Conservation (phyloP, 92 coral and sea anemone species). For the Epizoanthus illoricatus region DNA sequence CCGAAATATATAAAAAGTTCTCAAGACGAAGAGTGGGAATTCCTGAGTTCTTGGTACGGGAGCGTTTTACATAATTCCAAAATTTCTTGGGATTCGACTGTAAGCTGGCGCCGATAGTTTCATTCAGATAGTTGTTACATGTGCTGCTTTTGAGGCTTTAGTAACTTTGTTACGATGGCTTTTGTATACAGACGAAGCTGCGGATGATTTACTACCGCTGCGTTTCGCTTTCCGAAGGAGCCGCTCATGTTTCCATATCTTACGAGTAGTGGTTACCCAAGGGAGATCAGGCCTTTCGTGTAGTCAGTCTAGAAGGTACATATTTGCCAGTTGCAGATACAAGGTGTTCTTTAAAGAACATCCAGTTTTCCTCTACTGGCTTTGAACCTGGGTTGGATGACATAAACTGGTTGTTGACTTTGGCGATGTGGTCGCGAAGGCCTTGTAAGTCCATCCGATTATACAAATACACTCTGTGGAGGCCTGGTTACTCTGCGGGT, state of each 20-base stretch:
- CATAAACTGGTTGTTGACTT: not conserved
- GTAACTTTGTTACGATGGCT: not conserved
- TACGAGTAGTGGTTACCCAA: not conserved
- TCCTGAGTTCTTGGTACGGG: not conserved
- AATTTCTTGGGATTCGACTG: conserved; percentile 5
- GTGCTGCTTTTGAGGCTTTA: not conserved
- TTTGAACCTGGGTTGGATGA: not conserved
- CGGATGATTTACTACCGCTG: not conserved
- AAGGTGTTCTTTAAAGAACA: not conserved
- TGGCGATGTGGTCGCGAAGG: not conserved
- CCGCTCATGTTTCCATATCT: not conserved
- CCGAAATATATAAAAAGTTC: not conserved
- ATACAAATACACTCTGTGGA: not conserved
- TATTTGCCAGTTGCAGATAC: not conserved
- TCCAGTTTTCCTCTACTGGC: not conserved
- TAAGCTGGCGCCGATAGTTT: not conserved
- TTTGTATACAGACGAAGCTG: not conserved
- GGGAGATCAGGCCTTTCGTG: not conserved
- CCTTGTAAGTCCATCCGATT: not conserved
- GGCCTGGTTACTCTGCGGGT: not conserved
- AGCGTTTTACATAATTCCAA: not conserved
- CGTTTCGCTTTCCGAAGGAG: not conserved
- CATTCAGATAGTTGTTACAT: not conserved
- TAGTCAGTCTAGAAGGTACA: not conserved
- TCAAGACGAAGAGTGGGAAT: not conserved